Evolutionary conservation across 2,888 invertebrate genomes (phyloP).

Genomic region (Agonopterix arenella): DNA sequence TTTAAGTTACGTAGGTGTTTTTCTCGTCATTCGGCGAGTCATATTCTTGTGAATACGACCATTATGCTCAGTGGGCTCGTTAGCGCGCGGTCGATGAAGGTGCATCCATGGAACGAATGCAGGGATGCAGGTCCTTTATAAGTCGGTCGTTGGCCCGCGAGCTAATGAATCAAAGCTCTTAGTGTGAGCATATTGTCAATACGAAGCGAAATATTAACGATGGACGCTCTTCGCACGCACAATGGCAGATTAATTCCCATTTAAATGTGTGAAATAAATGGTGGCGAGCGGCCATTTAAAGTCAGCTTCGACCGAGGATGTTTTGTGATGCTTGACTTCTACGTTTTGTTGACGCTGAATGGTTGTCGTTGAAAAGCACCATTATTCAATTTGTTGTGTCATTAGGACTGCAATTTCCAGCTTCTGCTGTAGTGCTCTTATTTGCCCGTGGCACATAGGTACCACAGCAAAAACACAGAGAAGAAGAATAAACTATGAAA

Average conservation of each 20-base stretch:
- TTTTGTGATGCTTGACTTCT: constrained; percentile 22
- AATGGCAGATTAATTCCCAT: constrained; percentile 66
- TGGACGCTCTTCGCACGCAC: constrained; percentile 41
- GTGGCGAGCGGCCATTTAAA: constrained; percentile 30
- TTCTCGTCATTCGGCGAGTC: constrained; percentile 43
- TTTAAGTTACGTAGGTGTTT: constrained; percentile 35
- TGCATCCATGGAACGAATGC: constrained; percentile 60
- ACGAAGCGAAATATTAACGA: constrained; percentile 61
- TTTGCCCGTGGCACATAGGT: too few species aligned
- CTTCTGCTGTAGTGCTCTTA: too few species aligned
- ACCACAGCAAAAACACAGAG: not conserved
- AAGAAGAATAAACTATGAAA: not conserved
- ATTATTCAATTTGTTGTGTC: constrained; percentile 19
- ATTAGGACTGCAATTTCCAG: constrained; percentile 20
- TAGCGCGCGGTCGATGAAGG: constrained; percentile 61
- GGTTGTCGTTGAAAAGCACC: constrained; percentile 19
- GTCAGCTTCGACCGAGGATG: constrained; percentile 19
- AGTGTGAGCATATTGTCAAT: constrained; percentile 64
- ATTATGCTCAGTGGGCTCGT: constrained; percentile 65
- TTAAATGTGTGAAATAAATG: constrained; percentile 65
- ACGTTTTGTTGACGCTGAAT: constrained; percentile 19
- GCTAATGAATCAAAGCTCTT: constrained; percentile 69
- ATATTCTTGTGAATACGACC: constrained; percentile 59
- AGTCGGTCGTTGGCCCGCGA: constrained; percentile 59
- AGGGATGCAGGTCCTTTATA: constrained; percentile 64